Evolutionary conservation across 2,888 invertebrate species (phyloP).

Genomic region (Nomada fabriciana): DNA sequence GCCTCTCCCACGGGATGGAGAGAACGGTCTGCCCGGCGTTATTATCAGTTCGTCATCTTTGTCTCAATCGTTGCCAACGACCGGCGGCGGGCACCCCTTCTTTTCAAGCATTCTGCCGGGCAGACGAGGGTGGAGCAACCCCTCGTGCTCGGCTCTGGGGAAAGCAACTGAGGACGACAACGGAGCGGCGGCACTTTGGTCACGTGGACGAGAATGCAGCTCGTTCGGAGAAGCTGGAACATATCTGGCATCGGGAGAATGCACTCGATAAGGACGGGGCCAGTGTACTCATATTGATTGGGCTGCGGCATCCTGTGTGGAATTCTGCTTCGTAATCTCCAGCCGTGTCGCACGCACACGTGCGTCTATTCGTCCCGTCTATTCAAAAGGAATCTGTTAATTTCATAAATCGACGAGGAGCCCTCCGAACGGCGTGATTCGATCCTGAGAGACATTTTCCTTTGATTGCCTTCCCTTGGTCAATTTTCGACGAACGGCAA

Average conservation of each 20-base stretch:
- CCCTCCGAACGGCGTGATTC: neutral
- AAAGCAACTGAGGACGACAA: conserved; percentile 20
- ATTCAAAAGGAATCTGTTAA: conserved; percentile 49
- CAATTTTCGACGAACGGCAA: neutral
- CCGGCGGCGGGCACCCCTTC: conserved; percentile 3
- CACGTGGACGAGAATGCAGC: conserved; percentile 60
- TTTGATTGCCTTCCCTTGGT: neutral
- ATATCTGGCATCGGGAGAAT: conserved; percentile 76
- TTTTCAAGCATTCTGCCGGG: conserved; percentile 41
- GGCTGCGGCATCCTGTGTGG: conserved; percentile 81
- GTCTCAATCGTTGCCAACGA: conserved; percentile 57
- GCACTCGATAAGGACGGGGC: conserved; percentile 76
- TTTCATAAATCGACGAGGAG: conserved; percentile 32
- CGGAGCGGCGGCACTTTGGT: conserved; percentile 40
- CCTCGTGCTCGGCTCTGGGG: conserved; percentile 11
- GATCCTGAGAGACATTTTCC: too few relatives aligned
- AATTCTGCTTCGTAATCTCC: conserved; percentile 72
- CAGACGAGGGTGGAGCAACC: conserved; percentile 46
- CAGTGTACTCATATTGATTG: conserved; percentile 81
- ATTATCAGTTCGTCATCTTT: conserved; percentile 70
- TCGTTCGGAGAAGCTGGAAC: conserved; percentile 43
- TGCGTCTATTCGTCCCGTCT: conserved; percentile 11
- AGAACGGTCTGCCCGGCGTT: conserved; percentile 37
- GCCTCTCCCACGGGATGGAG: neutral
- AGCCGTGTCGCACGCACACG: conserved; percentile 23